A percentile compares a stretch with the other conserved stretches of the same genome.
phyloP scores from a whole-genome alignment of 2,797 vertebrate genomes.

The Dendrocincla fuliginosa region DNA sequence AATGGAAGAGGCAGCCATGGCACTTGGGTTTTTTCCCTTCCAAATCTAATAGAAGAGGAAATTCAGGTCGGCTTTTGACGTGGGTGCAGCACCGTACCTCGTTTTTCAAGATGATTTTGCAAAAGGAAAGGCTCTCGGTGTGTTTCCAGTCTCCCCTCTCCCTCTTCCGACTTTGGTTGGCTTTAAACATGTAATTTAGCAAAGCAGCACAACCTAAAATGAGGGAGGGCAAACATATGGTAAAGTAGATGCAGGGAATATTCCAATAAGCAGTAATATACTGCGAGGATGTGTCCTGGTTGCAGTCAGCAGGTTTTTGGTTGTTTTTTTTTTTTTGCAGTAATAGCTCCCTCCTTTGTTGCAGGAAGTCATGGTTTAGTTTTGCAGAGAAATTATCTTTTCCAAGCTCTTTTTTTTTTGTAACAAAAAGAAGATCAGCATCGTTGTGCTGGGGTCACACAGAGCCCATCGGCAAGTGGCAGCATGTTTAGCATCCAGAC shows the following conservation, averaged over 20 bases:
- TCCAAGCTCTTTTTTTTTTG: background rate
- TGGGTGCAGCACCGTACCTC: background rate
- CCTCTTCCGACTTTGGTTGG: background rate
- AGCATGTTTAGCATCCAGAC: background rate
- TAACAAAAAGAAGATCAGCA: background rate
- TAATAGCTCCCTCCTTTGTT: slow-evolving; percentile 38
- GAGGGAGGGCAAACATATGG: slow-evolving; percentile 38
- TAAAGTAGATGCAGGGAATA: slow-evolving; percentile 6
- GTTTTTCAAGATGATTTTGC: background rate
- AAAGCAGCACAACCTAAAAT: background rate
- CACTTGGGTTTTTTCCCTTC: background rate
- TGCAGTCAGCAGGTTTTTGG: slow-evolving; percentile 9
- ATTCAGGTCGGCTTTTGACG: background rate
- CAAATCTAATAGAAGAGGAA: background rate
- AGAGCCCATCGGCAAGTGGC: background rate
- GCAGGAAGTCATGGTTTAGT: background rate
- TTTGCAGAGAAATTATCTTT: background rate
- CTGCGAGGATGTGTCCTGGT: background rate
- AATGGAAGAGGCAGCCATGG: background rate
- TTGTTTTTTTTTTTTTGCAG: background rate
- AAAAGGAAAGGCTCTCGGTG: background rate
- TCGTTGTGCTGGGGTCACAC: background rate
- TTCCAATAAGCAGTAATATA: slow-evolving; percentile 24
- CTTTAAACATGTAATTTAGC: background rate
- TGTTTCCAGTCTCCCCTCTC: background rate